Evolutionary conservation across 2,888 invertebrate genomes (phyloP).

Genomic region (Nymphalis polychloros): DNA sequence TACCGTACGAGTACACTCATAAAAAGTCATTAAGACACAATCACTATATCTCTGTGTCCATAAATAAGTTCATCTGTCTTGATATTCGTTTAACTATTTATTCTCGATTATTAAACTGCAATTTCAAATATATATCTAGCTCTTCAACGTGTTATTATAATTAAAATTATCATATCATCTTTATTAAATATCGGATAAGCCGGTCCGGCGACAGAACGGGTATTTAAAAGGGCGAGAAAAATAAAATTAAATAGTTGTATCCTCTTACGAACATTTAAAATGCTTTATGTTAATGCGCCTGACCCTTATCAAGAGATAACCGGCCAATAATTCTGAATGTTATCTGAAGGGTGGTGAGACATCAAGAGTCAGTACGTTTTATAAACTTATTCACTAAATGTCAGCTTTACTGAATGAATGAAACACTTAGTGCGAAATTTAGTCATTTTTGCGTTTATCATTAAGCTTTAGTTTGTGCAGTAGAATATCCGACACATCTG

Average conservation of each 20-base stretch:
- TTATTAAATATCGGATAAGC: slow-evolving; percentile 34
- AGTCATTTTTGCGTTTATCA: too few species aligned
- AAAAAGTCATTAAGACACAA: too few species aligned
- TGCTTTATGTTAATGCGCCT: slow-evolving; percentile 44
- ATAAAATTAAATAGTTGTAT: slow-evolving; percentile 36
- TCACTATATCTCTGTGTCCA: not conserved
- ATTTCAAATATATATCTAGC: slow-evolving; percentile 15
- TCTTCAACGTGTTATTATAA: slow-evolving; percentile 27
- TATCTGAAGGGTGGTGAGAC: slow-evolving; percentile 25
- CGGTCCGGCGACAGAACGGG: slow-evolving; percentile 32
- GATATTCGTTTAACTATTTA: not conserved
- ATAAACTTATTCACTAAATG: not conserved
- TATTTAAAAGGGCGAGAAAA: slow-evolving; percentile 37
- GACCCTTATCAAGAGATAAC: slow-evolving; percentile 46
- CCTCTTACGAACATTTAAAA: slow-evolving; percentile 43
- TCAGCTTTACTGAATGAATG: not conserved
- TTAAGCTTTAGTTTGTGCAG: too few species aligned
- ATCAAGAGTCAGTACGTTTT: slow-evolving; percentile 1
- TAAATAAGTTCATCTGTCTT: not conserved
- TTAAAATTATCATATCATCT: slow-evolving; percentile 33
- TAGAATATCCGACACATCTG: too few species aligned
- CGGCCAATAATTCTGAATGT: slow-evolving; percentile 38
- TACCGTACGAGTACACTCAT: too few species aligned
- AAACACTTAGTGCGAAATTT: too few species aligned
- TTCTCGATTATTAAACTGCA: slow-evolving; percentile 2